phyloP scores from a whole-genome alignment of 2,797 vertebrate genomes.

The Chaetophractus vellerosus region DNA sequence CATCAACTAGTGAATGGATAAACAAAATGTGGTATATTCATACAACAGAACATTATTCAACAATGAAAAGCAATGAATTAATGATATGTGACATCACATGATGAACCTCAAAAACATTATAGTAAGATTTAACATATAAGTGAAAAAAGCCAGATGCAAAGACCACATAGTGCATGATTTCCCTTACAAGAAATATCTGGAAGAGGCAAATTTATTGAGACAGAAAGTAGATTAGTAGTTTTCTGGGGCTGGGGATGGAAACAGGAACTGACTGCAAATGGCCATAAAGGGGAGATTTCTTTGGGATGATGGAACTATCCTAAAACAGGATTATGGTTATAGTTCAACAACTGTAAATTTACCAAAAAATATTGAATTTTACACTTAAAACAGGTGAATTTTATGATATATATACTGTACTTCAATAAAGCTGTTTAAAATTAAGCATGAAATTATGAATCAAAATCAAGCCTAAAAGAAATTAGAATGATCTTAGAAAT shows the following conservation, averaged over 20 bases:
- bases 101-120: background rate
- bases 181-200: background rate
- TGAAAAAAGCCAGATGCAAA: conserved; percentile 26
- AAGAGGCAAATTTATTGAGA: background rate
- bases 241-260: background rate
- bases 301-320: background rate
- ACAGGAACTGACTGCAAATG: background rate
- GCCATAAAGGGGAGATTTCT: background rate
- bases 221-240: background rate
- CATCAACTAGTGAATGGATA: background rate
- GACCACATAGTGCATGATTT: background rate
- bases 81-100: background rate
- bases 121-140: conserved; percentile 12
- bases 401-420: background rate
- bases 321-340: background rate
- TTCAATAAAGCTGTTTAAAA: background rate
- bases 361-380: background rate
- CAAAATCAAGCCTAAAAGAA: conserved; percentile 32
- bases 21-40: background rate
- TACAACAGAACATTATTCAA: background rate
- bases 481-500: background rate
- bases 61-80: conserved; percentile 2
- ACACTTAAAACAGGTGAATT: background rate
- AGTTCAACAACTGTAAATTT: background rate
- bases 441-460: background rate